Base-by-base conservation (phyloP, 37 sponge, comb jelly and placozoan species). In the Geodia barretti region DNA sequence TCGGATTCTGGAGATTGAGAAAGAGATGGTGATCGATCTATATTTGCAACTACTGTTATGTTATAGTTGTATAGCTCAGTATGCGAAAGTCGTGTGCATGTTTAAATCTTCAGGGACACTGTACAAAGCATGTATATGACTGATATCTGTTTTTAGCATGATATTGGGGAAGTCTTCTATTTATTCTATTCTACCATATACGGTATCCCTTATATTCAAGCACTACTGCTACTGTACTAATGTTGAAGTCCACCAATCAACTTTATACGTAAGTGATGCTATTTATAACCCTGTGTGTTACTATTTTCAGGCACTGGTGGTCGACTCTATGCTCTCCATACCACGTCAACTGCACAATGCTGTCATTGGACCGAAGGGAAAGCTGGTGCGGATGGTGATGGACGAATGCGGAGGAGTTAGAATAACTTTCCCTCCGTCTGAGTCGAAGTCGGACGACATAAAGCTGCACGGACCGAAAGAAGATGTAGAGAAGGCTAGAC, bases 291-390 rank as follows among this genome's bases (percentile, higher is more conserved):
- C n/a, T n/a, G n/a, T 26, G 19, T 25, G 1, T 65, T 36, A 7
- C 76, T 68, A 62, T 74, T 25, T 32, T 23, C 76, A 88, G 89
- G 87, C 90, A 20, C 77, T 66, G 23, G 69, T 94, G 19, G 64
- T 75, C 20, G 94, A 94, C 14, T 76, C 70, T 26, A 87, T 75
- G 17, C 64, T 97, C 39, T 33, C n/a, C 23, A 97, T 97, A 19
- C 92, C 95, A 20, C 92, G 81, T 40, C 87, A 83, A 24, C 70
- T 84, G 26, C 97, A 97, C 81, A 92, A 86, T 33, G 76, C 92
- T 39, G 70, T 97, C 39, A 97, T 97, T 23, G 97, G 97, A 0
- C 84, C 92, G 20, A 93, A 91, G 69, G 94, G 97, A n/a, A 88
- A 83, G 37, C 90, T 97, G 36, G 72, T 97, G 26, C 84, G 90